Percentiles rank a stretch among this genome's conserved stretches.
phyloP scores from a whole-genome alignment of 1,140 invertebrate species.

The Heliconius congener region DNA sequence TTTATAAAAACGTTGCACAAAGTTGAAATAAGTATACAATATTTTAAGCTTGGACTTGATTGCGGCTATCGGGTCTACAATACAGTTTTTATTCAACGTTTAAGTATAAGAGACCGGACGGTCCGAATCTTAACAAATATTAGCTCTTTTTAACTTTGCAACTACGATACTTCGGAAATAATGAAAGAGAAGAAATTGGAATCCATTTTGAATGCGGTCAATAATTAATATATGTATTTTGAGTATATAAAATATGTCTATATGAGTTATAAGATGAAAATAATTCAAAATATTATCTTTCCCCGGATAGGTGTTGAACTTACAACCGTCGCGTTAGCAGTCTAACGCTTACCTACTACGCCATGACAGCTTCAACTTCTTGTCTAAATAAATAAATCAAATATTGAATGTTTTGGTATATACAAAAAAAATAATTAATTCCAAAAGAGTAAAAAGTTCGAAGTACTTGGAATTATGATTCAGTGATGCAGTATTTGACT shows the following conservation, averaged over 20 bases:
- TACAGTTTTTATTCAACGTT: neutral
- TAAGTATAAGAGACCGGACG: slow-evolving; percentile 3
- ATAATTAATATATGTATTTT: neutral
- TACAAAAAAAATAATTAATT: too few species aligned
- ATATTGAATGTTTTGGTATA: too few species aligned
- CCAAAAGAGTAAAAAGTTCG: too few species aligned
- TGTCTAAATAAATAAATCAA: too few species aligned
- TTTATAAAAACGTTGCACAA: neutral
- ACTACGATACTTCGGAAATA: neutral
- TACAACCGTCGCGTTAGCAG: neutral
- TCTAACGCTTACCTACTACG: too few species aligned
- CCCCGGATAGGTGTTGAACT: neutral
- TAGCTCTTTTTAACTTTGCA: neutral
- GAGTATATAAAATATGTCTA: neutral
- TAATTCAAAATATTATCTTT: neutral
- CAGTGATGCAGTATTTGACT: too few species aligned
- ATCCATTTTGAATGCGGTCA: neutral
- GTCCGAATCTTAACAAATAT: neutral
- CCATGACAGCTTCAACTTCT: too few species aligned
- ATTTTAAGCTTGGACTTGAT: neutral
- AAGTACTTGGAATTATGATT: too few species aligned
- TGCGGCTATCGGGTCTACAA: neutral
- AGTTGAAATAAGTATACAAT: neutral
- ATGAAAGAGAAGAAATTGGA: neutral
- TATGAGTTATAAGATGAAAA: neutral